Evolutionary conservation across 2,888 invertebrate species (phyloP).

Genomic region (Tetranychus truncatus): DNA sequence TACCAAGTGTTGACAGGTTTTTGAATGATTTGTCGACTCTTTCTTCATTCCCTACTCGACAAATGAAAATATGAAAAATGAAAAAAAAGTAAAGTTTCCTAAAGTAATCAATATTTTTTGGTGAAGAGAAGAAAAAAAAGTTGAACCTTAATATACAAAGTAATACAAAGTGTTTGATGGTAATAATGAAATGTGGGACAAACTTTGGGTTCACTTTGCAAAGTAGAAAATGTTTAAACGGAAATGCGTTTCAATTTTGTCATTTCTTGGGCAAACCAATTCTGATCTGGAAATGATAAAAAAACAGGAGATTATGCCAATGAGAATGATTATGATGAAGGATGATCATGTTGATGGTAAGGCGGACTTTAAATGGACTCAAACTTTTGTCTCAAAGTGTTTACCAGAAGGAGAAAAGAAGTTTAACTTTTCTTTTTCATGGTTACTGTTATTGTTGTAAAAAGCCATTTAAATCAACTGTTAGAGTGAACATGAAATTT

Average conservation of each 20-base stretch:
- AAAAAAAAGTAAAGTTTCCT: background rate
- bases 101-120: background rate
- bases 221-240: background rate
- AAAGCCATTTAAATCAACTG: background rate
- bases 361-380: background rate
- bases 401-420: background rate
- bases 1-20: conserved; percentile 1
- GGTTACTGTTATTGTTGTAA: background rate
- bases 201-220: background rate
- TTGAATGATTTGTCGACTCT: background rate
- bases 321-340: background rate
- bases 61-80: background rate
- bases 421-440: background rate
- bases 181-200: background rate
- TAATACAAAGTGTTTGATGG: background rate
- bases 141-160: background rate
- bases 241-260: background rate
- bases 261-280: background rate
- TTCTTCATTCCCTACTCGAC: background rate
- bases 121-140: background rate
- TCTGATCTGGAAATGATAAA: background rate
- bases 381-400: background rate
- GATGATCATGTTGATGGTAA: background rate
- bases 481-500: background rate
- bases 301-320: background rate